A percentile compares a stretch with the other conserved stretches of the same genome.
These are phyloP conservation scores for Aphelocoma coerulescens DNA, from an alignment of 2,113 vertebrate genomes.

Conservation along the genomic window DNA sequence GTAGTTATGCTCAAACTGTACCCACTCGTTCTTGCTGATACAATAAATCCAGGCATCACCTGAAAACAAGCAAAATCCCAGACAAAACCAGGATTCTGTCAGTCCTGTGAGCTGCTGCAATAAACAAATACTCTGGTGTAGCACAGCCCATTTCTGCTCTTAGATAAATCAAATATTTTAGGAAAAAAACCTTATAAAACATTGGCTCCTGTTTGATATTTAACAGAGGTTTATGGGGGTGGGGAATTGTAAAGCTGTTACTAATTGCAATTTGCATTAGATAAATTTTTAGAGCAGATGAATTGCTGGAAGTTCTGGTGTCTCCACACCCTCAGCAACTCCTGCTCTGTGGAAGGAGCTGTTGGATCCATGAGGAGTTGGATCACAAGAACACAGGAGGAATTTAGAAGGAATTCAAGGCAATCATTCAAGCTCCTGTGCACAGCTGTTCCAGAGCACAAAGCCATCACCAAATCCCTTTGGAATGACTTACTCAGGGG, in stretches of 20 bases:
- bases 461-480: not conserved
- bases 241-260: not conserved
- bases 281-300: not conserved
- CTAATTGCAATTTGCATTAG: not conserved
- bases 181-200: not conserved
- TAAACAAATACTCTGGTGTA: rapidly evolving
- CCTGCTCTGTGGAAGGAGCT: not conserved
- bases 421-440: not conserved
- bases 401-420: not conserved
- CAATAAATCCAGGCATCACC: constrained; percentile 96
- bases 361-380: rapidly evolving
- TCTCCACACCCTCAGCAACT: not conserved
- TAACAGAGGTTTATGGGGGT: not conserved
- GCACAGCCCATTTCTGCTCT: not conserved
- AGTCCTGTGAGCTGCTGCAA: not conserved
- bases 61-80: constrained; percentile 48
- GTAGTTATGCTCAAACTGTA: constrained; percentile 86
- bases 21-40: constrained; percentile 91
- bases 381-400: not conserved
- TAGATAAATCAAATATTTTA: not conserved
- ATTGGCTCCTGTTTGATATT: not conserved
- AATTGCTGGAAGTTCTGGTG: not conserved
- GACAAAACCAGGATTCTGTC: not conserved
- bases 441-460: not conserved
- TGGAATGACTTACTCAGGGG: constrained; percentile 85